phyloP scores from a whole-genome alignment of 2,888 invertebrate genomes.

The Leucoptera coffeella region DNA sequence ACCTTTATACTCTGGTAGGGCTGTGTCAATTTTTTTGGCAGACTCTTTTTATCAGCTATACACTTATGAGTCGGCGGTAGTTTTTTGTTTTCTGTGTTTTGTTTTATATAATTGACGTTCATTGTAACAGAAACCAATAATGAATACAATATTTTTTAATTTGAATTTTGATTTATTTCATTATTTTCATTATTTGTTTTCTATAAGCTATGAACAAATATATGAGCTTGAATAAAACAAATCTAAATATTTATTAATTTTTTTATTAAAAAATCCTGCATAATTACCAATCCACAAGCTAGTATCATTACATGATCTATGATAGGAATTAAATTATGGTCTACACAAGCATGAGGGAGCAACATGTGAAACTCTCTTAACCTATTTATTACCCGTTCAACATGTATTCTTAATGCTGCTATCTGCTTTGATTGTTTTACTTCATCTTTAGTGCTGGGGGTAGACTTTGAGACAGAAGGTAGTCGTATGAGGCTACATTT shows the following conservation, averaged over 20 bases:
- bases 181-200: background rate
- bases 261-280: conserved; percentile 5
- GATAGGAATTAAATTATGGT: conserved; percentile 3
- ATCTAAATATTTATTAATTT: conserved; percentile 1
- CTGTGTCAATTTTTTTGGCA: no score
- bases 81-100: no score
- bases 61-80: no score
- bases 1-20: no score
- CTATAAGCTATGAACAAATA: background rate
- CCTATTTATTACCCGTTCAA: conserved; percentile 5
- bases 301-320: conserved; percentile 3
- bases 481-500: conserved; percentile 3
- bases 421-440: conserved; percentile 4
- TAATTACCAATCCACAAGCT: conserved; percentile 2
- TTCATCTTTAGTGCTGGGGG: conserved; percentile 2
- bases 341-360: conserved; percentile 1
- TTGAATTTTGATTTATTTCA: no score
- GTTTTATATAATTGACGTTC: no score
- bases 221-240: background rate
- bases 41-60: no score
- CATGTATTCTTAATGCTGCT: conserved; percentile 4
- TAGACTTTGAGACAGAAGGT: conserved; percentile 1
- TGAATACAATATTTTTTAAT: no score
- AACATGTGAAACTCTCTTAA: conserved; percentile 5
- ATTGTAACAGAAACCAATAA: no score